phyloP scores from a whole-genome alignment of 1,140 invertebrate genomes.

The Leptonema lineaticorne region DNA sequence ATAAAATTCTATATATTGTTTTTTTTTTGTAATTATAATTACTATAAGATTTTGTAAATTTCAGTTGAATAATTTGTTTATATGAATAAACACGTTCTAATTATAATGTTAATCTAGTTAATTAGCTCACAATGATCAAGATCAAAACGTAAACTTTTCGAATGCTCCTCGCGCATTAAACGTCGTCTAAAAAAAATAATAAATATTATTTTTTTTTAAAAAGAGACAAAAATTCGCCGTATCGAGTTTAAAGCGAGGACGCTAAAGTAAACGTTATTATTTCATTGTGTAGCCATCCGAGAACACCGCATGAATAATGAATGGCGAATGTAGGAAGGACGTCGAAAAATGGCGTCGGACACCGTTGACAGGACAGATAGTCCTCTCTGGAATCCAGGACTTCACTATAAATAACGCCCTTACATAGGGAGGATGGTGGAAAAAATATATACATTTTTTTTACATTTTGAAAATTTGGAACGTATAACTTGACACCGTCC shows the following conservation, averaged over 20 bases:
- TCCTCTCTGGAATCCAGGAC: neutral
- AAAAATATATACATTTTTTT: neutral
- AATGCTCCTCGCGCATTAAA: too few relatives aligned
- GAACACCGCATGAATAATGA: constrained; percentile 29
- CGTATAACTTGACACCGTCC: neutral
- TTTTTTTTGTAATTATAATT: too few relatives aligned
- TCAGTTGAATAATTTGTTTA: too few relatives aligned
- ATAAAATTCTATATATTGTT: too few relatives aligned
- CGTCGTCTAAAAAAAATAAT: too few relatives aligned
- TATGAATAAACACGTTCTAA: too few relatives aligned
- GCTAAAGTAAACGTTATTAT: constrained; percentile 32
- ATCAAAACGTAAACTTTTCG: too few relatives aligned
- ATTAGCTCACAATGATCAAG: too few relatives aligned
- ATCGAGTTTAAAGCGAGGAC: neutral
- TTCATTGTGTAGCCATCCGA: constrained; percentile 22
- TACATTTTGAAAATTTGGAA: neutral
- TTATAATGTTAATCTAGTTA: too few relatives aligned
- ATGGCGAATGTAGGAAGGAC: constrained; percentile 11
- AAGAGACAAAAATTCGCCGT: too few relatives aligned
- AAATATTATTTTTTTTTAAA: too few relatives aligned
- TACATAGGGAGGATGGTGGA: neutral
- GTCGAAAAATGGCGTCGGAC: constrained; percentile 16
- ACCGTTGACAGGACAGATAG: constrained; percentile 5
- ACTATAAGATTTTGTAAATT: too few relatives aligned
- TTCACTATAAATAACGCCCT: constrained; percentile 2